phyloP scores from a whole-genome alignment of 2,113 vertebrate species.

The Morone chrysops region DNA sequence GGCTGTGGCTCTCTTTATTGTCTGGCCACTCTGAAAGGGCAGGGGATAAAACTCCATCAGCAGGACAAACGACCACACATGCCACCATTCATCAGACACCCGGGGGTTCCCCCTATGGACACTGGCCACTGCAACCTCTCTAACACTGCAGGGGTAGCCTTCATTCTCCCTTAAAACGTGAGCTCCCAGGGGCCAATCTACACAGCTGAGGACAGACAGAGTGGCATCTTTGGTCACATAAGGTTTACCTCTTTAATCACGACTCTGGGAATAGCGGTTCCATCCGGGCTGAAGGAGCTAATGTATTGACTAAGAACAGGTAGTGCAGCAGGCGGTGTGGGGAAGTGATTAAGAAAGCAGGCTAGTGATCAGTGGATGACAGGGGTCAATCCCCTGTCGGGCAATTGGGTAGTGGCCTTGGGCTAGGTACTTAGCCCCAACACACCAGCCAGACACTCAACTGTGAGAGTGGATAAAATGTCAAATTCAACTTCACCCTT shows the following conservation, averaged over 20 bases:
- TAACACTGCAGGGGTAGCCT: slow-evolving; percentile 4
- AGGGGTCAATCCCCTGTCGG: slow-evolving; percentile 74
- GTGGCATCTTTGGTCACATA: neutral
- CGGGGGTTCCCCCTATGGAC: slow-evolving; percentile 23
- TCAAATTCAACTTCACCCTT: slow-evolving; percentile 71
- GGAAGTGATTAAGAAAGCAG: slow-evolving; percentile 71
- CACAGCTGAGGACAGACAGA: slow-evolving; percentile 19
- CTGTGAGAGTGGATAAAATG: slow-evolving; percentile 60
- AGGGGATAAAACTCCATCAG: slow-evolving; percentile 81
- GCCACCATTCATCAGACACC: slow-evolving; percentile 70
- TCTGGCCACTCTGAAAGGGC: slow-evolving; percentile 74
- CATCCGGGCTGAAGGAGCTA: slow-evolving; percentile 41
- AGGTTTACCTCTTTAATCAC: slow-evolving; percentile 30
- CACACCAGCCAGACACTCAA: slow-evolving; percentile 50
- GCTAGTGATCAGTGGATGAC: slow-evolving; percentile 68
- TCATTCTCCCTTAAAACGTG: slow-evolving; percentile 23
- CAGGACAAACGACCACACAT: slow-evolving; percentile 70
- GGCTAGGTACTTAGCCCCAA: slow-evolving; percentile 60
- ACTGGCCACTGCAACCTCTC: neutral
- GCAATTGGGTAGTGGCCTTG: slow-evolving; percentile 62
- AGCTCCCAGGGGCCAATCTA: slow-evolving; percentile 29
- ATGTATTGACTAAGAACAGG: slow-evolving; percentile 63
- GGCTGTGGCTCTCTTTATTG: slow-evolving; percentile 75
- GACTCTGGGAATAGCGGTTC: slow-evolving; percentile 35
- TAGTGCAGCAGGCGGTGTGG: slow-evolving; percentile 34